phyloP scores from a whole-genome alignment of 2,888 invertebrate species.

The Tipula confusa region DNA sequence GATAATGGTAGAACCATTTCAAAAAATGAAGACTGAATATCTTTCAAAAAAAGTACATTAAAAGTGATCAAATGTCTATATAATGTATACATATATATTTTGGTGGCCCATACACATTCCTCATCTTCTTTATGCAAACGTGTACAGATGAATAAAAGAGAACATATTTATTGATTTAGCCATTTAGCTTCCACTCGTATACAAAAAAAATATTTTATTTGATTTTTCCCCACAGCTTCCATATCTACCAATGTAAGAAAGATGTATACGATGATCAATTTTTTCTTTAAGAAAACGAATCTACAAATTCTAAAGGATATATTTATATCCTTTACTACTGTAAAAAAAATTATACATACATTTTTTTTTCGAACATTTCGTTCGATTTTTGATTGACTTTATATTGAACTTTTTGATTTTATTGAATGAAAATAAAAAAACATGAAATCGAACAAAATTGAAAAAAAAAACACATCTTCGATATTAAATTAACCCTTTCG shows the following conservation, averaged over 20 bases:
- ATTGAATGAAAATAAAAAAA: constrained; percentile 13
- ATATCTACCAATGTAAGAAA: not conserved
- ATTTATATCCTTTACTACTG: not conserved
- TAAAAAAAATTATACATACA: not conserved
- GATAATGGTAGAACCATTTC: too few relatives aligned
- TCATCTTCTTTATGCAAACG: not conserved
- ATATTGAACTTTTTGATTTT: constrained; percentile 20
- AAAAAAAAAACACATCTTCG: not conserved
- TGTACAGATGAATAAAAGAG: not conserved
- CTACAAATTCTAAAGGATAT: not conserved
- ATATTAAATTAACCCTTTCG: constrained; percentile 20
- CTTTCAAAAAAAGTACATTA: too few relatives aligned
- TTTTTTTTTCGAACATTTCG: not conserved
- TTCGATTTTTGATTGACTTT: constrained; percentile 9
- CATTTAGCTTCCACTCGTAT: not conserved
- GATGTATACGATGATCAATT: not conserved
- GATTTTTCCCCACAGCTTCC: not conserved
- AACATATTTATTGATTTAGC: not conserved
- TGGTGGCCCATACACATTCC: not conserved
- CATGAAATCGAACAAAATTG: not conserved
- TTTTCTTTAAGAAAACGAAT: not conserved
- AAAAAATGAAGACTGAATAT: too few relatives aligned
- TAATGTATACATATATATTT: not conserved
- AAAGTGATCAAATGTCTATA: not conserved
- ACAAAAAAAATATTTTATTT: not conserved